Evolutionary conservation across 2,113 vertebrate species (phyloP), one percentile per base, ranked within the genome.

Genomic region (Smithornis capensis): DNA sequence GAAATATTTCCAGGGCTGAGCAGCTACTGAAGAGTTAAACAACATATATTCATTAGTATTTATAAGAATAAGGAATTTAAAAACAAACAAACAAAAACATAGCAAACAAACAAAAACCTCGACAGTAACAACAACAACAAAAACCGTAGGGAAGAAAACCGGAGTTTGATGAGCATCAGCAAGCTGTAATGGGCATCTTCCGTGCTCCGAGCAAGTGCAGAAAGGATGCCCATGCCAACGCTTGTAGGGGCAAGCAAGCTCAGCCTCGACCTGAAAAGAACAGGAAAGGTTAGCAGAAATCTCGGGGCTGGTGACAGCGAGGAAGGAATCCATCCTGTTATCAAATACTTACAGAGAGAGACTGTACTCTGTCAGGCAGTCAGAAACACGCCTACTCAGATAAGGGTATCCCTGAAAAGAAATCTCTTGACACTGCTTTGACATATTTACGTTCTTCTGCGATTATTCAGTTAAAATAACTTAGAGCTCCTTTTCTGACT

Each of bases 401-500:
- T 75, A 94, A 95, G 93, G 90, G 90, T 87, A 93, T 95, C 95
- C 96, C 94, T 87, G 93, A 65, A 75, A 90, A 92, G 83, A 87
- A 94, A 90, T 97, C 95, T 95, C 90, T 83, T 94, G 96, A 94
- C 95, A 97, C 70, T 53, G 76, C 93, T 96, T 89, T 95, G 94
- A 96, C 94, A 96, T 88, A 96, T 94, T 93, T 93, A 93, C 53
- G 42, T 92, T 95, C 90, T 85, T 60, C 49, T 5, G 11, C 11
- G 64, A 91, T 89, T 80, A 86, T 88, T 88, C 92, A 63, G 90
- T 57, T 49, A 74, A 90, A 75, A 6, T 49, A 93, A 94, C 68
- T 86, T 40, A 2, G 60, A 83, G 76, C 85, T 94, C 53, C 71
- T 90, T 60, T 77, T 44, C 81, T 45, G 77, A 87, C 94, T 83